Base-by-base conservation (phyloP, 2,797 vertebrate species). In the Xyrichtys novacula region DNA sequence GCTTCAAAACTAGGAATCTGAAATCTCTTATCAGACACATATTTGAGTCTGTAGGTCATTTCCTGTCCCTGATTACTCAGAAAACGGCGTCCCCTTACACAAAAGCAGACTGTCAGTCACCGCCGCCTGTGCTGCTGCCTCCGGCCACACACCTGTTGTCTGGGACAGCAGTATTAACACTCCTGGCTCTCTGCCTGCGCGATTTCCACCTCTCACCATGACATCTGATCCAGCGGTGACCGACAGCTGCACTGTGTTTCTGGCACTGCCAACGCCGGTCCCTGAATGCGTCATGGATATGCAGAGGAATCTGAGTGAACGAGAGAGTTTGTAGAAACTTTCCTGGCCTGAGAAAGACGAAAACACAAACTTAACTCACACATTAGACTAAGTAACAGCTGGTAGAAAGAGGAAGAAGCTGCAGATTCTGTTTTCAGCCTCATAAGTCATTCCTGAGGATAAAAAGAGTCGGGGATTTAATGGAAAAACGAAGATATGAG, bases 151-250 rank as follows among this genome's bases (percentile, higher is more conserved):
- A 85, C 73, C 85, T 88, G 83, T 79, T 22, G 78, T 76, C 66
- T 38, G 54, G 43, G 42, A 31, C 49, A 11, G 11, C 42, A 0
- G 61, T 2, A 47, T 38, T 36, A 56, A 63, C 47, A 31, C 48
- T 23, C 26, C 57, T 28, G 59, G 40, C 29, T 1, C 26, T 1
- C 9, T 0, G 47, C 46, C 42, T 6, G 11, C 14, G 16, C 86
- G 78, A 71, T 71, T 43, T 5, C 28, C 2, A 3, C n/a, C 25
- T 42, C 43, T 6, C 50, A 7, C 11, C 5, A 4, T 7, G 86
- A 86, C 71, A 90, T 75, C 62, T 47, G 86, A 90, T 83, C 83
- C 84, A 87, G 88, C 11, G 79, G 81, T 79, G 77, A 19, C 23
- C 65, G 84, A 86, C 86, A 90, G 82, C 85, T 88, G 88, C 81